Conservation (phyloP, 2,888 invertebrate species). For the Drosophila nigricruria region DNA sequence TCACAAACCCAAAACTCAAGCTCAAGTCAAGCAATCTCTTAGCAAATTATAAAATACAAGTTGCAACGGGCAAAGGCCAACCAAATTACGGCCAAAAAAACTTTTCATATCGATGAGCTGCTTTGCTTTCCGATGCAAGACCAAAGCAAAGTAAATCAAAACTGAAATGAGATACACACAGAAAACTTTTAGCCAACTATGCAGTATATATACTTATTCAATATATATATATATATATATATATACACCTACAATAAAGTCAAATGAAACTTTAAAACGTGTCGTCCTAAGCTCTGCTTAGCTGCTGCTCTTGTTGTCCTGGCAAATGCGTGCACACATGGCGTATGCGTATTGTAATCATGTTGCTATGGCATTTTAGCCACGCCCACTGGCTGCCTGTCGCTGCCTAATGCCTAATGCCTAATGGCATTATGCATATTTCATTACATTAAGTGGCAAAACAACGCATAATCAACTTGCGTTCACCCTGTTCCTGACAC, state of each 20-base stretch:
- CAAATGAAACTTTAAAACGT: conserved; percentile 10
- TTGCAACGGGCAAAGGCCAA: conserved; percentile 8
- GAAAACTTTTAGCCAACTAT: not conserved
- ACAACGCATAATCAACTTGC: conserved; percentile 77
- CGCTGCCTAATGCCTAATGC: conserved; percentile 53
- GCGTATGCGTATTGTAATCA: conserved; percentile 54
- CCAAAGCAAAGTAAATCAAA: conserved; percentile 12
- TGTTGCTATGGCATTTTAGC: conserved; percentile 33
- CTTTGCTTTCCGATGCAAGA: not conserved
- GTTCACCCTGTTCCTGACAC: conserved; percentile 52
- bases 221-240: conserved; percentile 3
- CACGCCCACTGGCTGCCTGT: conserved; percentile 25
- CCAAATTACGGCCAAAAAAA: conserved; percentile 24
- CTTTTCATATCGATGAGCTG: conserved; percentile 23
- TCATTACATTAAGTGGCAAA: conserved; percentile 80
- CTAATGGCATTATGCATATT: conserved; percentile 79
- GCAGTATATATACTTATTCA: not conserved
- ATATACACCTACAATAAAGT: not conserved
- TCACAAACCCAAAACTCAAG: not conserved
- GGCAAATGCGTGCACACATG: conserved; percentile 18
- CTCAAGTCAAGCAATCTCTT: conserved; percentile 1
- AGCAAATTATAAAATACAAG: conserved; percentile 28
- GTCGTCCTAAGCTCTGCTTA: not conserved
- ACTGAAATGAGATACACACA: conserved; percentile 7
- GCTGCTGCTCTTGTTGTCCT: not conserved